These are phyloP conservation scores for Dryoscopus gambensis DNA, from an alignment of 2,113 vertebrate species.

Conservation along the genomic window DNA sequence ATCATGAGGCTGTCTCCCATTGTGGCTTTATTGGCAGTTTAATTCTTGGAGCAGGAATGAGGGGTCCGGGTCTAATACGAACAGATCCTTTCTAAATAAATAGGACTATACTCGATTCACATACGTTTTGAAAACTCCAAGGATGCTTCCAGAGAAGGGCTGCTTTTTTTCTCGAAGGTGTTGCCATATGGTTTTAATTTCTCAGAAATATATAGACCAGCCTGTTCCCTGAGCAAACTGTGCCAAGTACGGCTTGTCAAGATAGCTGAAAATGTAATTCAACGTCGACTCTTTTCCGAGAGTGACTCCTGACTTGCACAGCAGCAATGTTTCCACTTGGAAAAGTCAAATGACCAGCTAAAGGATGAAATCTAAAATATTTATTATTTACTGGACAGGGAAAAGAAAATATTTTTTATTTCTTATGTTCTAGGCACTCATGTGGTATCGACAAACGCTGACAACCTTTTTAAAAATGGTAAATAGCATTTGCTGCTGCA, in stretches of 20 bases:
- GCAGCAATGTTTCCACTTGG: slow-evolving; percentile 7
- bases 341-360: slow-evolving; percentile 56
- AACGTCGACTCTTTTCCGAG: slow-evolving; percentile 62
- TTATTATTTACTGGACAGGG: slow-evolving; percentile 10
- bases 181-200: slow-evolving; percentile 79
- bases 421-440: neutral
- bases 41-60: slow-evolving; percentile 22
- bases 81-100: slow-evolving; percentile 57
- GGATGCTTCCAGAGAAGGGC: slow-evolving; percentile 65
- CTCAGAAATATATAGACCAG: slow-evolving; percentile 72
- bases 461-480: neutral
- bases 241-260: slow-evolving; percentile 69
- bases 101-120: slow-evolving; percentile 67
- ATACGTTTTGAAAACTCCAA: slow-evolving; percentile 58
- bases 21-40: neutral
- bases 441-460: neutral
- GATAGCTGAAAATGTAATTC: slow-evolving; percentile 70
- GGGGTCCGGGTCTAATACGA: neutral
- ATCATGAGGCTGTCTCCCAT: neutral
- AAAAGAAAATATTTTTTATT: slow-evolving; percentile 38
- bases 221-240: slow-evolving; percentile 57
- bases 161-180: slow-evolving; percentile 64
- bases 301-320: slow-evolving; percentile 32
- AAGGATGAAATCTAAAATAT: slow-evolving; percentile 38
- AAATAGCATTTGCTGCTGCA: neutral